A percentile compares a stretch with the other conserved stretches of the same genome.
phyloP scores from a whole-genome alignment of 2,888 invertebrate species.

The Doris montereyensis region DNA sequence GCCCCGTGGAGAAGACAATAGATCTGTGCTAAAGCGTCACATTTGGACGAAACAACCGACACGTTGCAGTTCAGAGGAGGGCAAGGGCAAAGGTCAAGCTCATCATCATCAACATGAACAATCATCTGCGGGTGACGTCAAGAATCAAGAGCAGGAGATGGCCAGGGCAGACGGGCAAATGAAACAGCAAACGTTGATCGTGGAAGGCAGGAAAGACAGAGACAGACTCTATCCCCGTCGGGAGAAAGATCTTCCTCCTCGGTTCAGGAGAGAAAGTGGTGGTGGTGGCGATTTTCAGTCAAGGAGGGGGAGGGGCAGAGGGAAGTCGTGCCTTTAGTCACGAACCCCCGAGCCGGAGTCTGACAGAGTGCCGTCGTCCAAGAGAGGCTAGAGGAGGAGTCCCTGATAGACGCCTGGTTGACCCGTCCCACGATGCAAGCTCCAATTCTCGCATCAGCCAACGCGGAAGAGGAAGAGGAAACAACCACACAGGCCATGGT shows the following conservation, averaged over 20 bases:
- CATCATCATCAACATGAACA: neutral
- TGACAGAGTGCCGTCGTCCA: too few relatives aligned
- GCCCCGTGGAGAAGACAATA: slow-evolving; percentile 21
- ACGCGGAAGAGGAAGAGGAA: slow-evolving; percentile 8
- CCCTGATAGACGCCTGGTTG: neutral
- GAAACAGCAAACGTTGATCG: slow-evolving; percentile 4
- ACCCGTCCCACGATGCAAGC: slow-evolving; percentile 38
- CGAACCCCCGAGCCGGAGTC: too few relatives aligned
- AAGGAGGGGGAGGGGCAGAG: slow-evolving; percentile 18
- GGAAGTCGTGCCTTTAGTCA: too few relatives aligned
- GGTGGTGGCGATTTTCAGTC: neutral
- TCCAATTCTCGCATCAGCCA: neutral
- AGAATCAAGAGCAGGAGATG: slow-evolving; percentile 9
- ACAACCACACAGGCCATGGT: neutral
- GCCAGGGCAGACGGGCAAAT: slow-evolving; percentile 15
- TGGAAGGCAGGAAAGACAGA: slow-evolving; percentile 33
- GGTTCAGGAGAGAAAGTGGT: slow-evolving; percentile 37
- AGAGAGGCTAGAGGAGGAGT: too few relatives aligned
- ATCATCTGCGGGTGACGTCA: neutral
- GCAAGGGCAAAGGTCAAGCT: slow-evolving; percentile 5
- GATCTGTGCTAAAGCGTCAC: slow-evolving; percentile 43
- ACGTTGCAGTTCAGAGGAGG: slow-evolving; percentile 36
- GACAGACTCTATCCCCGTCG: slow-evolving; percentile 1
- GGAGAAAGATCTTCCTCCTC: slow-evolving; percentile 31
- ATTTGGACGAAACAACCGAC: slow-evolving; percentile 43